Percentiles rank a stretch among this genome's conserved stretches.
Evolutionary conservation across 2,797 vertebrate species (phyloP).

Genomic region (Iguana delicatissima): DNA sequence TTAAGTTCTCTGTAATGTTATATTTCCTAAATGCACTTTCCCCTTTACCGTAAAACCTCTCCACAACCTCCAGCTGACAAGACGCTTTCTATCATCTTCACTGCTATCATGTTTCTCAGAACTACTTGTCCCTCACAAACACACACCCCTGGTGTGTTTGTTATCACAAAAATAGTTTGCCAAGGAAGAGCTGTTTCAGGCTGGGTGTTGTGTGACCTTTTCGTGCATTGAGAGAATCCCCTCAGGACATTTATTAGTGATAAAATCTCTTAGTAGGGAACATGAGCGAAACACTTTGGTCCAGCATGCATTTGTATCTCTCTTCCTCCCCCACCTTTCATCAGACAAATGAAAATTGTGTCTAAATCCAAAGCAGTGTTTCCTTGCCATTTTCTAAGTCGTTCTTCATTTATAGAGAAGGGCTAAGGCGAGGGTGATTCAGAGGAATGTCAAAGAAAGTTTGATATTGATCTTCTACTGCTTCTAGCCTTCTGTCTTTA

Average conservation of each 20-base stretch:
- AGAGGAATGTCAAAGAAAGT: not conserved
- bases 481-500: not conserved
- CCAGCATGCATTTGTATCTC: not conserved
- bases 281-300: not conserved
- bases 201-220: not conserved
- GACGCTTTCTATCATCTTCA: not conserved
- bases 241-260: constrained; percentile 7
- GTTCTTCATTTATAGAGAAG: not conserved
- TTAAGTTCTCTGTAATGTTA: not conserved
- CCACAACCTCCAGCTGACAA: not conserved
- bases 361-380: constrained; percentile 4
- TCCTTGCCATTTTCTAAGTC: constrained; percentile 32
- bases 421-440: not conserved
- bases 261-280: not conserved
- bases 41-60: not conserved
- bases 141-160: not conserved
- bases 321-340: not conserved
- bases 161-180: not conserved
- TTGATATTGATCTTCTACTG: not conserved
- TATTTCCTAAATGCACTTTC: constrained; percentile 1
- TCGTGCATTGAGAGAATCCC: not conserved
- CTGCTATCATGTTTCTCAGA: constrained; percentile 19
- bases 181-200: not conserved
- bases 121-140: constrained; percentile 18
- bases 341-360: constrained; percentile 45